Base-by-base conservation (phyloP, 2,113 vertebrate genomes). In the Chinchilla lanigera region DNA sequence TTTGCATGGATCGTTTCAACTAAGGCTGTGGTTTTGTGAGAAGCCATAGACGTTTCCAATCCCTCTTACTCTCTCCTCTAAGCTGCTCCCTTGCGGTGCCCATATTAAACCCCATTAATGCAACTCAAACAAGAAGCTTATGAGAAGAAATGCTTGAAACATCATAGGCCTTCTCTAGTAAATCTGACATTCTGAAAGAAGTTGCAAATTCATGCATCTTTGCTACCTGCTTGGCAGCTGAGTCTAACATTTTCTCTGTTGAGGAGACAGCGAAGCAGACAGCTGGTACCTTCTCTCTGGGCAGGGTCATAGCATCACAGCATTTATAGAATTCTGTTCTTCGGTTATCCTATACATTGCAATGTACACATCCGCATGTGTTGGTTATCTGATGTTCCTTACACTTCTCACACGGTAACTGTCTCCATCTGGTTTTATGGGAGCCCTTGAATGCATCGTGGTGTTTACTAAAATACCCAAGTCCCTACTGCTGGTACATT, bases 1-100 rank as follows among this genome's bases (percentile, higher is more conserved):
- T 97, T 86, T 0, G 82, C 17, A 80, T 11, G 77, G 20, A 54
- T 35, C 19, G 3, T 52, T 10, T 54, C 56, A 65, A 93, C 92
- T 30, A 54, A 86, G 94, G 58, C 77, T 92, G 1, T 97, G 97
- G 98, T 98, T 98, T 98, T 54, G 7, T 89, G 54, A 85, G 33
- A 81, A 28, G 65, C 22, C 47, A 85, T 13, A 67, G 38, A 69
- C 58, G 38, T 94, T 91, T 84, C 41, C 58, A 67, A 85, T 77
- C 19, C 16, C n/a, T 94, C 56, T 11, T 26, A n/a, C 47, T 41
- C 50, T 83, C 47, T 19, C 50, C 56, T 41, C 16, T 11, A 38
- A 83, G 38, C 8, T 38, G 56, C 33, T 67, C 16, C 50, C 10
- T n/a, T 5, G 33, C 9, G 24, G 54, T 78, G n/a, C 0, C 44